phyloP scores from a whole-genome alignment of 2,797 vertebrate species.

The Gallinago nigripennis region DNA sequence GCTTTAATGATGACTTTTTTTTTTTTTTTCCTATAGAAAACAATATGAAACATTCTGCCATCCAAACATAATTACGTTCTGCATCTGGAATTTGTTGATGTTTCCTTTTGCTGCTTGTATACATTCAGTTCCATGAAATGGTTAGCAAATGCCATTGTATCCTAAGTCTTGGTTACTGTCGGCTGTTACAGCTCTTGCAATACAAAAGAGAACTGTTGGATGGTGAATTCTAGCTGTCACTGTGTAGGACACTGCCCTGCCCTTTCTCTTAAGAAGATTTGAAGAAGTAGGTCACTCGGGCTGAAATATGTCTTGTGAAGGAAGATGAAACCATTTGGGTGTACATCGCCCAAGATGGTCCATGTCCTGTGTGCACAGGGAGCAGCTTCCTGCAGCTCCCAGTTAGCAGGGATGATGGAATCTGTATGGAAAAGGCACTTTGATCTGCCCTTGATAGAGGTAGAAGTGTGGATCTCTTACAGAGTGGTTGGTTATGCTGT shows the following conservation, averaged over 20 bases:
- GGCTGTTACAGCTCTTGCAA: not conserved
- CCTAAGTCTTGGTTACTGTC: not conserved
- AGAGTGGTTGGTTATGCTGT: not conserved
- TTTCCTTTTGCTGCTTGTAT: conserved; percentile 57
- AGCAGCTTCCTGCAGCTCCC: not conserved
- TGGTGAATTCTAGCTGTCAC: not conserved
- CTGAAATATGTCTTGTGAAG: not conserved
- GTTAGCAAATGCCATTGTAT: not conserved
- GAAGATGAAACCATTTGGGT: not conserved
- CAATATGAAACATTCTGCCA: conserved; percentile 68
- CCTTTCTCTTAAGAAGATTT: not conserved
- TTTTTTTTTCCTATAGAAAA: conserved; percentile 64
- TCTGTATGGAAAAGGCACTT: not conserved
- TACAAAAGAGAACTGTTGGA: not conserved
- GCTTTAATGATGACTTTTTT: conserved; percentile 58
- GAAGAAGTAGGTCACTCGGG: not conserved
- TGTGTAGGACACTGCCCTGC: not conserved
- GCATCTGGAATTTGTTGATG: conserved; percentile 68
- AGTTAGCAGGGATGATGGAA: not conserved
- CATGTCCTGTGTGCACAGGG: fast-evolving
- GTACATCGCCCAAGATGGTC: fast-evolving
- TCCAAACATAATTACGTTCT: conserved; percentile 62
- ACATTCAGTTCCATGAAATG: not conserved
- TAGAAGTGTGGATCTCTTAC: not conserved
- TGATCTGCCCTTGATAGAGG: not conserved